phyloP scores from a whole-genome alignment of 2,113 vertebrate species.

The Brevimyrus niger region DNA sequence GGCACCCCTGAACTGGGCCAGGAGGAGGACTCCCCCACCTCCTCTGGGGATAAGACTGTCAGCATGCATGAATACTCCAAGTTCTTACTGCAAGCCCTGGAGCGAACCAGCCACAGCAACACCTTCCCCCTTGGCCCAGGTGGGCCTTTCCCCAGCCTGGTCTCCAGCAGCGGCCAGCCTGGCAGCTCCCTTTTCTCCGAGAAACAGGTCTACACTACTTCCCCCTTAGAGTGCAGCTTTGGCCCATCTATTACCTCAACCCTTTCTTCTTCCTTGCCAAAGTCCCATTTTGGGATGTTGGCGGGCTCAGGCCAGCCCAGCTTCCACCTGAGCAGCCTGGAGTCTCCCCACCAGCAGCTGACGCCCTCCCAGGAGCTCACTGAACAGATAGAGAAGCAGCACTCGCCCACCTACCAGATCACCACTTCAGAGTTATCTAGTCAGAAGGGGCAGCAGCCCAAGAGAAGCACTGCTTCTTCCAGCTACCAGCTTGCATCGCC shows the following conservation, averaged over 20 bases:
- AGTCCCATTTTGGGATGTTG: conserved; percentile 92
- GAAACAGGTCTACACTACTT: conserved; percentile 87
- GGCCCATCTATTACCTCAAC: conserved; percentile 86
- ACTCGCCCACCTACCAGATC: conserved; percentile 79
- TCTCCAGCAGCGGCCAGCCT: conserved; percentile 76
- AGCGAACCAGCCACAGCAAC: conserved; percentile 90
- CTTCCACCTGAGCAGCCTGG: conserved; percentile 85
- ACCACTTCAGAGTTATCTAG: conserved; percentile 81
- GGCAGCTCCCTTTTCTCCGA: conserved; percentile 87
- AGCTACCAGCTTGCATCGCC: conserved; percentile 78
- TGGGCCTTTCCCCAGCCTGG: conserved; percentile 82
- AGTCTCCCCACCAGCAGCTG: conserved; percentile 90
- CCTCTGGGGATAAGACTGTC: conserved; percentile 78
- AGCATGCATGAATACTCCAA: conserved; percentile 98
- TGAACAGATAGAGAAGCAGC: conserved; percentile 91
- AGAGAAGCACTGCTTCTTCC: conserved; percentile 64
- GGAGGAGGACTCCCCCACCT: conserved; percentile 74
- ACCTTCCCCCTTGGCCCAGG: conserved; percentile 81
- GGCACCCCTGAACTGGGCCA: conserved; percentile 76
- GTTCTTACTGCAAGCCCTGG: conserved; percentile 95
- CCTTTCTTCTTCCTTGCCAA: conserved; percentile 83
- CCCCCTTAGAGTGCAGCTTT: conserved; percentile 89
- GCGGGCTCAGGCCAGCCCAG: conserved; percentile 80
- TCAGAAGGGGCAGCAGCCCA: conserved; percentile 84
- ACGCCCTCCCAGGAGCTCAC: conserved; percentile 98